phyloP scores from a whole-genome alignment of 1,140 invertebrate species.

The Coenobita brevimanus region DNA sequence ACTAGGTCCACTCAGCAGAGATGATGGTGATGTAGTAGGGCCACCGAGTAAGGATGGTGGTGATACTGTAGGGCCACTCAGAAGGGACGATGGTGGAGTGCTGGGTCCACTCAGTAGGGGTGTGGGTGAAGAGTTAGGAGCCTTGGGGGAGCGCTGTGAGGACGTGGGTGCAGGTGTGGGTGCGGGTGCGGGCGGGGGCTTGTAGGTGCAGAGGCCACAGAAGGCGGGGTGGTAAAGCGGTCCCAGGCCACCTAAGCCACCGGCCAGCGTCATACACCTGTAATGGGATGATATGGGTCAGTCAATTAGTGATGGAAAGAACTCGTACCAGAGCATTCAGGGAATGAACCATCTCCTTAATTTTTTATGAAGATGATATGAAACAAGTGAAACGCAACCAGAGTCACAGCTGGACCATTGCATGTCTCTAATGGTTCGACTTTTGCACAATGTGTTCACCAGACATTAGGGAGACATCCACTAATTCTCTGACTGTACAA shows the following conservation, averaged over 20 bases:
- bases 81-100: slow-evolving; percentile 30
- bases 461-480: too few species aligned
- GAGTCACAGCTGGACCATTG: too few species aligned
- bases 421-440: too few species aligned
- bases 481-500: too few species aligned
- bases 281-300: too few species aligned
- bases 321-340: too few species aligned
- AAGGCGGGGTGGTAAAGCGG: slow-evolving; percentile 59
- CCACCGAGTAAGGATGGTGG: neutral
- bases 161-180: too few species aligned
- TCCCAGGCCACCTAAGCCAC: slow-evolving; percentile 39
- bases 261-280: slow-evolving; percentile 58
- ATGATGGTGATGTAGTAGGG: neutral
- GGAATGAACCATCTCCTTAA: too few species aligned
- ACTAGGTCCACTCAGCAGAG: neutral
- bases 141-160: neutral
- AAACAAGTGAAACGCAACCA: too few species aligned
- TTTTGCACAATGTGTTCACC: too few species aligned
- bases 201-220: slow-evolving; percentile 60
- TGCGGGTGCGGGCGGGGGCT: slow-evolving; percentile 22
- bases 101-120: slow-evolving; percentile 9
- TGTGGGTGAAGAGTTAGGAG: slow-evolving; percentile 1
- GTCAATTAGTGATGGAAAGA: too few species aligned
- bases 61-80: slow-evolving; percentile 6
- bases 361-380: too few species aligned